Evolutionary conservation across 2,113 vertebrate genomes (phyloP), one percentile per base, ranked within the genome.

Genomic region (Grus americana): DNA sequence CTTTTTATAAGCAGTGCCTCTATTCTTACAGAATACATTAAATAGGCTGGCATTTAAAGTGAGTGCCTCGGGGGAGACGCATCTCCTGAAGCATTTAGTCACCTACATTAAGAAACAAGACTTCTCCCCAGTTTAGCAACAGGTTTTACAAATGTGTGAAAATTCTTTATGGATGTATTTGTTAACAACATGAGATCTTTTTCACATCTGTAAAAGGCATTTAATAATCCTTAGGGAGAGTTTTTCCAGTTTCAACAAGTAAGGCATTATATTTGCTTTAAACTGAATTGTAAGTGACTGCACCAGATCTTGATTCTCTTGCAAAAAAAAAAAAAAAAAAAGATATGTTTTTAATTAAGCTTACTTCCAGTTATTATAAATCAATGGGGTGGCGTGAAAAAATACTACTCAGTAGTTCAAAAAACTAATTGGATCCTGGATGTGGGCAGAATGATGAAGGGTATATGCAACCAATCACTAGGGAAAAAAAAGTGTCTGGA

Each of bases 121-220:
- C 3, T 54, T 57, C 49, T 90, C 23, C 75, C 67, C 70, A 67
- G 30, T 84, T 97, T 73, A 92, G 59, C 52, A 94, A 75, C 55
- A 88, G 34, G 50, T 92, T 78, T 94, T 47, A 82, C 66, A 92
- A 92, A 90, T 42, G 87, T 93, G 89, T 91, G 84, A 95, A 95
- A 92, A 93, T 92, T 96, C 54, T 89, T 95, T 83, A 82, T 70
- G 42, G 83, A 78, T 95, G 42, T 90, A 96, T 96, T 96, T 97
- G 86, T 94, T 92, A 92, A 67, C 61, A 94, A 90, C 46, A 75
- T 1, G 19, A 96, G 86, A 88, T 90, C 16, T 90, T 74, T 87
- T 88, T 95, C 96, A 94, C 84, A 89, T 46, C 83, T 79, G 49
- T 88, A 66, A 92, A 78, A 97, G 66, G 55, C 59, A 86, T 96